Base-by-base conservation (phyloP, 2,113 vertebrate species). In the Poeciliopsis occidentalis region DNA sequence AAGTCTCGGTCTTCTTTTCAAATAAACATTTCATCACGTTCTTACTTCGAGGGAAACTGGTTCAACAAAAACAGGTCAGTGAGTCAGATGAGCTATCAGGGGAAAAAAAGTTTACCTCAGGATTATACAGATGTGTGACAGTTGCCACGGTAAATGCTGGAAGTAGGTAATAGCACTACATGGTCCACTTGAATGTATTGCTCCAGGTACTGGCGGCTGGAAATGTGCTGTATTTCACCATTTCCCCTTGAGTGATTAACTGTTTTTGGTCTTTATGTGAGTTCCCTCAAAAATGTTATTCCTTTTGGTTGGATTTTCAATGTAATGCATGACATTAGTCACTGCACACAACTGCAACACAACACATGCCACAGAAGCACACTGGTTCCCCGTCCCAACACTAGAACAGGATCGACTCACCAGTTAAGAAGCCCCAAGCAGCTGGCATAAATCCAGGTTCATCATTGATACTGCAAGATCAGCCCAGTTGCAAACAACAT, bases 1-100 rank as follows among this genome's bases (percentile, higher is more conserved):
- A 81, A 81, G 69, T 78, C 75, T 73, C 63, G n/a, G 41, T 87
- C 67, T 69, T 80, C 78, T 64, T 65, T 85, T 73, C 69, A 81
- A 85, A 88, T 79, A 79, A 87, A 87, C 66, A 11, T 75, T 81
- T 86, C 75, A 51, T 64, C 78, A 75, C 75, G 71, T 78, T 80
- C 83, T 69, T 78, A 73, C 73, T 76, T 76, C 63, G 75, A 64
- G 54, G 71, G 71, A 76, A 83, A 76, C 78, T 41, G 64, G 71
- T 86, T 80, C 63, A 86, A 84, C 84, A 86, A 75, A 80, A 81
- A 82, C 76, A 79, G 75, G 67, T 73, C 75, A 26, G 80, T 85
- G 67, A 83, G 78, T 89, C 75, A 67, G 39, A 11, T 44, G 51
- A 82, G 77, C 78, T 80, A 71, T 80, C 77, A 73, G 65, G 76